phyloP scores from a whole-genome alignment of 2,797 vertebrate genomes.

The Vireo griseus region DNA sequence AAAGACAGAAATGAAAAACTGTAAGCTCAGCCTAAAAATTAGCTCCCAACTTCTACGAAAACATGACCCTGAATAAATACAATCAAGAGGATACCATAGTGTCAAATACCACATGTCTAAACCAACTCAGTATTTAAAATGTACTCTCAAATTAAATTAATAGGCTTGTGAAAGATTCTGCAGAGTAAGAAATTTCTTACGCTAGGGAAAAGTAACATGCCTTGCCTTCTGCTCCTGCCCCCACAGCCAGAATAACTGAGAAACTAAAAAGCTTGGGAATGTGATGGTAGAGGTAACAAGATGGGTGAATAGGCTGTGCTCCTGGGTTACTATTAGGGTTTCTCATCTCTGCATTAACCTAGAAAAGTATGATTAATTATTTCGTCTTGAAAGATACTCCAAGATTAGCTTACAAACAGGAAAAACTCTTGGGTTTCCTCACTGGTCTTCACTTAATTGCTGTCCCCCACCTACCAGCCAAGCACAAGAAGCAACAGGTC shows the following conservation, averaged over 20 bases:
- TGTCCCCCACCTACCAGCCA: not conserved
- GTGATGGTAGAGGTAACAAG: constrained; percentile 35
- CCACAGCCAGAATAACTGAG: constrained; percentile 53
- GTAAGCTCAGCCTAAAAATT: not conserved
- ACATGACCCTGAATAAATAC: not conserved
- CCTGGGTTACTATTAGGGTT: constrained; percentile 2
- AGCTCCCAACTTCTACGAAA: not conserved
- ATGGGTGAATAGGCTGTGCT: constrained; percentile 45
- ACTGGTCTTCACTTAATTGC: not conserved
- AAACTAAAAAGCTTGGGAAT: constrained; percentile 11
- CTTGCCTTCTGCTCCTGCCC: constrained; percentile 53
- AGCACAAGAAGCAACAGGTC: not conserved
- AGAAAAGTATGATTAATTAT: constrained; percentile 7
- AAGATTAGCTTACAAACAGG: not conserved
- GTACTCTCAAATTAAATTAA: constrained; percentile 4
- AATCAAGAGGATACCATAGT: not conserved
- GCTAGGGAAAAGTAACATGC: constrained; percentile 13
- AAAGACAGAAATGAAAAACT: not conserved
- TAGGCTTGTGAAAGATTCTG: not conserved
- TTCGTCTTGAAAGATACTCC: not conserved
- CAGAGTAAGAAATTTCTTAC: constrained; percentile 35
- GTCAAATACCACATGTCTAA: not conserved
- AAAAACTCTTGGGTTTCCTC: not conserved
- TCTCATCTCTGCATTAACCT: not conserved
- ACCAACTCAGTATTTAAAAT: not conserved